Evolutionary conservation across 2,888 invertebrate genomes (phyloP).

Genomic region (Epinotia ramella): DNA sequence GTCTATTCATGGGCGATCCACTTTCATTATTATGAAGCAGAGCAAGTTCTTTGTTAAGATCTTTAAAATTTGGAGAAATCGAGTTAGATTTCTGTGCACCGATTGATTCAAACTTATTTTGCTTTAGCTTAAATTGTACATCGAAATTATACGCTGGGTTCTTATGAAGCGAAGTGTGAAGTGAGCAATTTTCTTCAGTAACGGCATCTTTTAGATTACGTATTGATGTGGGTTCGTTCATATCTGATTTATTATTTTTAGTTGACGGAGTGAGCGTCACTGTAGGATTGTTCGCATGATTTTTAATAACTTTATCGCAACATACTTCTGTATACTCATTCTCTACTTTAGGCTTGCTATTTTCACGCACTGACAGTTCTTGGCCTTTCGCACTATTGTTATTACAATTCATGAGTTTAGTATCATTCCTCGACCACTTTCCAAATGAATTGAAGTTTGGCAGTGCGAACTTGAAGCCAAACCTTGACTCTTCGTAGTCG

Average conservation of each 20-base stretch:
- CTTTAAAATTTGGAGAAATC: constrained; percentile 9
- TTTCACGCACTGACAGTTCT: neutral
- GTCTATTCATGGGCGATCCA: neutral
- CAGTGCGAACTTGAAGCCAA: neutral
- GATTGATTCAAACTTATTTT: neutral
- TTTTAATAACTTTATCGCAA: neutral
- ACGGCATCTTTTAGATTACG: constrained; percentile 71
- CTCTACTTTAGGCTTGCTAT: neutral
- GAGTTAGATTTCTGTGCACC: neutral
- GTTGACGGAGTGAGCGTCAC: too few species aligned
- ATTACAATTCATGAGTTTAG: neutral
- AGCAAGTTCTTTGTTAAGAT: constrained; percentile 14
- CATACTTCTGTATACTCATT: neutral
- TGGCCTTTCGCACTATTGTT: neutral
- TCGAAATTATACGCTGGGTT: neutral
- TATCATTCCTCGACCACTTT: neutral
- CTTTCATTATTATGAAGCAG: constrained; percentile 1
- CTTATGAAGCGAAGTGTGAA: constrained; percentile 6
- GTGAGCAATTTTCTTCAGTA: constrained; percentile 50
- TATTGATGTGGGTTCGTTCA: constrained; percentile 56
- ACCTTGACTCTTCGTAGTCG: neutral
- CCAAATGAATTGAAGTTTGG: neutral
- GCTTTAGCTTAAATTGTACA: neutral
- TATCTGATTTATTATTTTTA: neutral
- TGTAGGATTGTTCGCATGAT: neutral